phyloP scores from a whole-genome alignment of 2,888 invertebrate genomes.

The Erebia epiphron region DNA sequence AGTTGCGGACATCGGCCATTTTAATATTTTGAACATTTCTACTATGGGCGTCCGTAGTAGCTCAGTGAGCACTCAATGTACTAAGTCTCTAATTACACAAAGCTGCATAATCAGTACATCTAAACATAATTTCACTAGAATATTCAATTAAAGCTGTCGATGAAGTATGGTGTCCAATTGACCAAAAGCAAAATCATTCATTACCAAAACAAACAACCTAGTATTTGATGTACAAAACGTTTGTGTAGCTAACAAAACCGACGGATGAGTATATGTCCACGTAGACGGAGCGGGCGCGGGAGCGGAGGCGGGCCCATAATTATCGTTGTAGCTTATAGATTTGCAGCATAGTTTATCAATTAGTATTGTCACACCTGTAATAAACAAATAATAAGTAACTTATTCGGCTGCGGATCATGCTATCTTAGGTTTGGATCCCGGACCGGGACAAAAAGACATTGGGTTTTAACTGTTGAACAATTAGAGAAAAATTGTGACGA shows the following conservation, averaged over 20 bases:
- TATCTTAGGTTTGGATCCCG: no score
- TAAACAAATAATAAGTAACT: no score
- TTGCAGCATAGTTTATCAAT: no score
- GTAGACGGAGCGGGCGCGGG: background rate
- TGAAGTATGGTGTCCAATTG: background rate
- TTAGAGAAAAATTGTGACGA: no score
- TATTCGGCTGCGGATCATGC: no score
- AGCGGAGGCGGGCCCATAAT: background rate
- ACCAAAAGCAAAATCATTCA: background rate
- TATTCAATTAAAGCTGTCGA: background rate
- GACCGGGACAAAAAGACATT: no score
- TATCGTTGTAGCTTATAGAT: no score
- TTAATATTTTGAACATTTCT: no score
- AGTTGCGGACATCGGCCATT: no score
- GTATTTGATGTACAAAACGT: slow-evolving; percentile 1
- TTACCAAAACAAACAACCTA: background rate
- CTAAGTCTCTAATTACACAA: background rate
- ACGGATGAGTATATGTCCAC: background rate
- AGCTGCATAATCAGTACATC: background rate
- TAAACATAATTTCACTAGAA: background rate
- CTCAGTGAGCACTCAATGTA: background rate
- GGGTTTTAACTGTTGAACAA: no score
- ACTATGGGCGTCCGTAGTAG: no score
- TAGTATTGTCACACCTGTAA: no score
- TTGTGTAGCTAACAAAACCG: background rate